A percentile compares a stretch with the other conserved stretches of the same genome.
Conservation (phyloP, 1,140 invertebrate genomes). For the Diabrotica undecimpunctata region DNA sequence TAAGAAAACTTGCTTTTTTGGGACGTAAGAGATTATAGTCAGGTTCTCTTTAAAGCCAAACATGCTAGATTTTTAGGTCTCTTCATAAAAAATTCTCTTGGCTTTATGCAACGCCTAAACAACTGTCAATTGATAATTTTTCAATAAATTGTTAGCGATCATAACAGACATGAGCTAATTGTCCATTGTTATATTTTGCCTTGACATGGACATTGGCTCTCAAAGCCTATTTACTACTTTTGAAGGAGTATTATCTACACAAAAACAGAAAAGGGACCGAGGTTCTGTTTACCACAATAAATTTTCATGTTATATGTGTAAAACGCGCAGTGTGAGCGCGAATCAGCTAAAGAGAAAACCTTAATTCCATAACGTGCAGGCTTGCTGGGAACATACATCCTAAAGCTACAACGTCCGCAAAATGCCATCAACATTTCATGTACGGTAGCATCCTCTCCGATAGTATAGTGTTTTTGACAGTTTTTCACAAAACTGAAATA, state of each 20-base stretch:
- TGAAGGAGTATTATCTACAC: neutral
- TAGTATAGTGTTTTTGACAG: neutral
- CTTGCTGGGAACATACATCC: slow-evolving; percentile 50
- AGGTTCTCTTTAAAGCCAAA: neutral
- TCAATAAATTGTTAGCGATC: neutral
- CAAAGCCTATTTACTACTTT: neutral
- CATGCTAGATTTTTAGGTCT: too few species aligned
- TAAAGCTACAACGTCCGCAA: slow-evolving; percentile 44
- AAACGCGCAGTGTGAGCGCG: neutral
- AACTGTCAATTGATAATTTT: neutral
- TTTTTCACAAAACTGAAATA: neutral
- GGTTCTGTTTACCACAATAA: neutral
- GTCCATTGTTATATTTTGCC: neutral
- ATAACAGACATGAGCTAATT: neutral
- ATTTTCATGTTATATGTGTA: neutral
- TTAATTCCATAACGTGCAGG: slow-evolving; percentile 51
- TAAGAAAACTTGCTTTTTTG: too few species aligned
- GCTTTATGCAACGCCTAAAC: slow-evolving; percentile 30
- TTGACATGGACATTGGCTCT: neutral
- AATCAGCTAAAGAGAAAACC: slow-evolving; percentile 31
- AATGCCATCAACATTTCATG: slow-evolving; percentile 47
- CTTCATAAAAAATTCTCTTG: slow-evolving; percentile 14
- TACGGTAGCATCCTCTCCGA: neutral
- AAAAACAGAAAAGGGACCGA: neutral
- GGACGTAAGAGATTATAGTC: neutral